A percentile compares a stretch with the other conserved stretches of the same genome.
phyloP scores from a whole-genome alignment of 2,113 vertebrate genomes.

The Apaloderma vittatum region DNA sequence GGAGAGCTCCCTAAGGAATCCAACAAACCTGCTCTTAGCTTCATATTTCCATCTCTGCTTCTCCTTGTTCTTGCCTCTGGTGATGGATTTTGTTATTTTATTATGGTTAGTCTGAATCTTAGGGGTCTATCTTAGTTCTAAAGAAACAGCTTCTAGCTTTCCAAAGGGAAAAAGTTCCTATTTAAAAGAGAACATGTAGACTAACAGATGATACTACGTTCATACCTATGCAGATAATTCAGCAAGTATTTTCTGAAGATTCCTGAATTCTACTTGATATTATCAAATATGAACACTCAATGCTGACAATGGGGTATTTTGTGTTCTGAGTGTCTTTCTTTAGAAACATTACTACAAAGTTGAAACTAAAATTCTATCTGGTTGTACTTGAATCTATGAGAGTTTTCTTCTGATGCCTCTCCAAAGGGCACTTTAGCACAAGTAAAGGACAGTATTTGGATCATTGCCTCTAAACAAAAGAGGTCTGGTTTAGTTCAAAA shows the following conservation, averaged over 20 bases:
- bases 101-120: background rate
- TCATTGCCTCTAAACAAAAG: background rate
- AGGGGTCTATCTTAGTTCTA: too few species aligned
- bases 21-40: background rate
- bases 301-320: background rate
- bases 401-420: background rate
- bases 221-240: background rate
- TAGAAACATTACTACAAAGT: background rate
- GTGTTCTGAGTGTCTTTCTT: background rate
- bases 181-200: background rate
- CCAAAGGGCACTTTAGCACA: background rate
- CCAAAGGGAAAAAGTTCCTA: background rate
- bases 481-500: background rate
- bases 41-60: background rate
- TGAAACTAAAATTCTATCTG: background rate
- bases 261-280: background rate
- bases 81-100: background rate
- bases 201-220: background rate
- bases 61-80: background rate
- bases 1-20: background rate
- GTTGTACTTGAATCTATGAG: background rate
- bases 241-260: background rate
- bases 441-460: background rate
- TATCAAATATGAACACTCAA: background rate
- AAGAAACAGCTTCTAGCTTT: background rate